These are phyloP conservation scores for Threskiornis aethiopicus DNA, from an alignment of 2,797 vertebrate species.

Conservation along the genomic window DNA sequence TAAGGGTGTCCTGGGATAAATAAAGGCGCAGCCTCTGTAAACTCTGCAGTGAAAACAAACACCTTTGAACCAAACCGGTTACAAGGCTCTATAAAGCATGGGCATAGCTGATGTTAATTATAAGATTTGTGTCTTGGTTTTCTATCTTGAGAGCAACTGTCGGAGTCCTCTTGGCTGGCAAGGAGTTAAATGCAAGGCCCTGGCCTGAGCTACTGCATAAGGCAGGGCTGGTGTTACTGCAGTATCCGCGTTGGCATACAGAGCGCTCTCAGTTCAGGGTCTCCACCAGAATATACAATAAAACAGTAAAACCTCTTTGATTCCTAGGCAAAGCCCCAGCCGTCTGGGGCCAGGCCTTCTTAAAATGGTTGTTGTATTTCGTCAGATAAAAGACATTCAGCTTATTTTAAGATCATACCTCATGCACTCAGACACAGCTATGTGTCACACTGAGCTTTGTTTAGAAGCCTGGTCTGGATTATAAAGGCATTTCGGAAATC, in stretches of 20 bases:
- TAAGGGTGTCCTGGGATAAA: conserved; percentile 55
- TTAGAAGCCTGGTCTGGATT: conserved; percentile 28
- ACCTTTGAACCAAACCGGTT: conserved; percentile 21
- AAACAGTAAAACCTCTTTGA: neutral
- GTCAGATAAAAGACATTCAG: neutral
- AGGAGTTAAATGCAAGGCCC: conserved; percentile 10
- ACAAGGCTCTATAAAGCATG: conserved; percentile 16
- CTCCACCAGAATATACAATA: neutral
- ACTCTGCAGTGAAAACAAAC: conserved; percentile 33
- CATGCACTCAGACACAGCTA: neutral
- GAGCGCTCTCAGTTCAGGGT: neutral
- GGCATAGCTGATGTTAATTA: neutral
- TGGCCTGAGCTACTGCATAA: neutral
- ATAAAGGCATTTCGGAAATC: conserved; percentile 2
- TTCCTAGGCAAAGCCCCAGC: neutral
- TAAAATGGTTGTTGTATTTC: neutral
- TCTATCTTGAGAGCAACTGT: neutral
- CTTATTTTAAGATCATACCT: conserved; percentile 47
- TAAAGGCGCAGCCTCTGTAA: conserved; percentile 37
- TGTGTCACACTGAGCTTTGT: conserved; percentile 36
- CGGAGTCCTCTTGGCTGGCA: neutral
- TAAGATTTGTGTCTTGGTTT: conserved; percentile 2
- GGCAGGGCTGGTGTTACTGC: neutral
- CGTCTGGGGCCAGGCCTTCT: neutral
- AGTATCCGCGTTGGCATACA: neutral